These are phyloP conservation scores for Ariolimax columbianus DNA, from an alignment of 2,888 invertebrate genomes.

Conservation along the genomic window DNA sequence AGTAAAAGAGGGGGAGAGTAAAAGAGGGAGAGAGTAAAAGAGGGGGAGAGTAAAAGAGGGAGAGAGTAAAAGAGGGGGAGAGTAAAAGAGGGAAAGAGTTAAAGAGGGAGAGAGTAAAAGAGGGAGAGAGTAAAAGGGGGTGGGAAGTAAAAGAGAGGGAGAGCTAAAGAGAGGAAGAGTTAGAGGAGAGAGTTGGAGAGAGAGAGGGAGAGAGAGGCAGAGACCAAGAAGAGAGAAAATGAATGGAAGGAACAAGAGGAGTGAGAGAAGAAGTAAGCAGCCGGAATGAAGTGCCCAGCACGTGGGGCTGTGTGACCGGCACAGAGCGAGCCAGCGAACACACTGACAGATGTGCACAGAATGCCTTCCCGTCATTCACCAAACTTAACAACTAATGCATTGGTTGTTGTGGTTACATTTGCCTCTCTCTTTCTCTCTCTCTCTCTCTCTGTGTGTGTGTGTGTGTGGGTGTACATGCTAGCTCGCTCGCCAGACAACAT, in stretches of 20 bases:
- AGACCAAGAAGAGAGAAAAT: background rate
- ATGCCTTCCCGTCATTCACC: too few relatives aligned
- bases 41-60: background rate
- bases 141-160: conserved; percentile 19
- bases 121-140: background rate
- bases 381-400: too few relatives aligned
- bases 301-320: too few relatives aligned
- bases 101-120: background rate
- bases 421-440: too few relatives aligned
- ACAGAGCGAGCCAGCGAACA: too few relatives aligned
- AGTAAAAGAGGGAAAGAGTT: background rate
- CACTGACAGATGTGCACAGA: too few relatives aligned
- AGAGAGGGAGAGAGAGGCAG: conserved; percentile 1
- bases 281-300: background rate
- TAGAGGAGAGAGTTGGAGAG: background rate
- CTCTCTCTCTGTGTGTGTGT: too few relatives aligned
- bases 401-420: too few relatives aligned
- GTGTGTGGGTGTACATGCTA: too few relatives aligned
- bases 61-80: background rate
- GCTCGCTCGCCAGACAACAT: too few relatives aligned
- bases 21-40: too few relatives aligned
- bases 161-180: conserved; percentile 1
- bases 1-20: too few relatives aligned
- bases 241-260: background rate
- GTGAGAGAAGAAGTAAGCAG: background rate